Base-by-base conservation (phyloP, 1,140 invertebrate species). In the Macrostomum lignano region DNA sequence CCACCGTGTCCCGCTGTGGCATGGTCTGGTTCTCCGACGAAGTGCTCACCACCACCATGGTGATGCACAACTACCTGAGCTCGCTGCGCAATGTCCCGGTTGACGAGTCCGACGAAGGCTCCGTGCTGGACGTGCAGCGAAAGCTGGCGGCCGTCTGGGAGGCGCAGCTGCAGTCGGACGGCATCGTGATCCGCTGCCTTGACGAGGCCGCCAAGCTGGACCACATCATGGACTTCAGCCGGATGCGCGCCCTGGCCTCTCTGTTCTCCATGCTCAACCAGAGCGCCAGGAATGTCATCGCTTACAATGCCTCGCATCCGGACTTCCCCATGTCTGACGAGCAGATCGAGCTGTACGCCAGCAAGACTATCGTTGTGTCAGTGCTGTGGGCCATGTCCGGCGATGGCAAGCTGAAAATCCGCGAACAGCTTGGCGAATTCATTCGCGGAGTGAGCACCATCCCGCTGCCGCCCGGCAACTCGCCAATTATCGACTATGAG, bases 141-240 rank as follows among this genome's bases (percentile, higher is more conserved):
- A 74, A 88, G 46, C 74, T 84, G 39, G 75, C 74, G 0, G 64
- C 68, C 34, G 68, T 88, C 29, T 58, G 94, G 11, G 67, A 72
- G 36, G 71, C 73, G 6, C 72, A 73, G 50, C 77, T 98, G 49
- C 67, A 71, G 3, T 69, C 74, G 2, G 82, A 93, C 57, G 86
- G 86, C 21, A 60, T 96, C 13, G 78, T 96, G 3, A 72, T 78
- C 2, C 68, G 73, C 37, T 81, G 77, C 44, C 53, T 94, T 29
- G 78, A 94, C 46, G 84, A 73, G 52, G 74, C 79, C 1, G 69
- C 70, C 45, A 68, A 67, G 21, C 40, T 63, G 10, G 88, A 96
- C 46, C 91, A 98, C 51, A 82, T 98, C 25, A 98, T 98, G 91
- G 86, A 96, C 55, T 93, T 93, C 48, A 94, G 88, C 0, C 63